Evolutionary conservation across 2,113 vertebrate genomes (phyloP).

Genomic region (Pangasianodon gigas): DNA sequence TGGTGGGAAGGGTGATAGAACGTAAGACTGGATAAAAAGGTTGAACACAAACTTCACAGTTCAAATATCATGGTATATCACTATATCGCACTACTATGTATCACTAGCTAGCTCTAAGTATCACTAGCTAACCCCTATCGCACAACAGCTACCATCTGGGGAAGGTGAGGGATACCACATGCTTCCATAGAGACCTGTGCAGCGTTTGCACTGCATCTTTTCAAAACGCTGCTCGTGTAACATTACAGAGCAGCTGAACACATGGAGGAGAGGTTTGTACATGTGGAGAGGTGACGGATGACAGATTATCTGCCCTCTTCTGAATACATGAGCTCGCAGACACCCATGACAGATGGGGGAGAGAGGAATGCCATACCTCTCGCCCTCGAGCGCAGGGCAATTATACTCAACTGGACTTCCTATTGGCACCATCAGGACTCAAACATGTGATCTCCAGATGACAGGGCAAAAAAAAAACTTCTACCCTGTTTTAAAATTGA

Average conservation of each 20-base stretch:
- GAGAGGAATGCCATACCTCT: background rate
- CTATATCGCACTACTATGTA: background rate
- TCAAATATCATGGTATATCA: background rate
- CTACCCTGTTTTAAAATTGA: background rate
- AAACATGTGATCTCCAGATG: background rate
- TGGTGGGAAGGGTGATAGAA: background rate
- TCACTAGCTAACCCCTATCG: background rate
- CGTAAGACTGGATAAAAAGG: background rate
- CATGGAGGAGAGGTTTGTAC: background rate
- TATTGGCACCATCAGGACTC: background rate
- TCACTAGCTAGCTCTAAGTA: background rate
- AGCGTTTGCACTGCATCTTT: background rate
- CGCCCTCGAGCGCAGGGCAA: background rate
- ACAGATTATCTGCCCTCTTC: background rate
- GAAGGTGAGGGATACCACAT: background rate
- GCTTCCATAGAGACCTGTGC: background rate
- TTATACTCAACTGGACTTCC: background rate
- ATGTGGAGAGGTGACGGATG: background rate
- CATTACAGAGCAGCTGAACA: background rate
- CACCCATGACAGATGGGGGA: background rate
- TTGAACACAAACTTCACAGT: background rate
- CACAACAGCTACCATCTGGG: background rate
- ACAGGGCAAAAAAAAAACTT: background rate
- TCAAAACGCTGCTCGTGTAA: background rate
- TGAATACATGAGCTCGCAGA: background rate